Evolutionary conservation across 2,113 vertebrate species (phyloP).

Genomic region (Polypterus bichir): DNA sequence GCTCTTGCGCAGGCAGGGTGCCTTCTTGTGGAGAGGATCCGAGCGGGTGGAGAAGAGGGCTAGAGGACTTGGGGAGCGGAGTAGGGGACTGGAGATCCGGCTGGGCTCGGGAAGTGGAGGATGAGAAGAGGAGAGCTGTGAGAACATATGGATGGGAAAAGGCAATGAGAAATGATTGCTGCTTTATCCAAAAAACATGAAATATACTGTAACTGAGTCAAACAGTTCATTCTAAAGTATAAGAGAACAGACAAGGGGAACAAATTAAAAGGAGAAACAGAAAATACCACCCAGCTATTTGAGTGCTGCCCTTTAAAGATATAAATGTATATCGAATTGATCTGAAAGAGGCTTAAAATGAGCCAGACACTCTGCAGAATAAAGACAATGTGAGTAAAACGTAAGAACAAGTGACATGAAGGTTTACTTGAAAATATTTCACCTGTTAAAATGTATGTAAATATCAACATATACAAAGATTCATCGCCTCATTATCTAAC

Average conservation of each 20-base stretch:
- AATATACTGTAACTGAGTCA: too few species aligned
- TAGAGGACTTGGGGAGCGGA: conserved; percentile 71
- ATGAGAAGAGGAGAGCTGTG: conserved; percentile 76
- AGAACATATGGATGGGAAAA: conserved; percentile 32
- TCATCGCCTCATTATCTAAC: too few species aligned
- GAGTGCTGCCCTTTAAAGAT: not conserved
- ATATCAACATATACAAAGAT: too few species aligned
- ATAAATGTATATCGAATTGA: not conserved
- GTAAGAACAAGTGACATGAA: too few species aligned
- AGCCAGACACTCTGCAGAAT: too few species aligned
- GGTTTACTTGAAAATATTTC: too few species aligned
- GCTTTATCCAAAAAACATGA: too few species aligned
- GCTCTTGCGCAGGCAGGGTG: conserved; percentile 59
- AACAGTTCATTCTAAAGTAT: not conserved
- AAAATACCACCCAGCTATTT: not conserved
- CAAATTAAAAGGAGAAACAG: conserved; percentile 1
- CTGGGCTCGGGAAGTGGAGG: conserved; percentile 64
- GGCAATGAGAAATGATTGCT: not conserved
- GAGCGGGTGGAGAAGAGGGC: conserved; percentile 56
- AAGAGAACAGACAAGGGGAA: conserved; percentile 1
- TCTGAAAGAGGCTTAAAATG: too few species aligned
- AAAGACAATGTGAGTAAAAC: too few species aligned
- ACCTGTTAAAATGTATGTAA: too few species aligned
- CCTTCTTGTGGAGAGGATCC: conserved; percentile 62
- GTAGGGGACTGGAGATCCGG: conserved; percentile 63